phyloP scores from a whole-genome alignment of 2,797 vertebrate genomes.

The Huso huso region DNA sequence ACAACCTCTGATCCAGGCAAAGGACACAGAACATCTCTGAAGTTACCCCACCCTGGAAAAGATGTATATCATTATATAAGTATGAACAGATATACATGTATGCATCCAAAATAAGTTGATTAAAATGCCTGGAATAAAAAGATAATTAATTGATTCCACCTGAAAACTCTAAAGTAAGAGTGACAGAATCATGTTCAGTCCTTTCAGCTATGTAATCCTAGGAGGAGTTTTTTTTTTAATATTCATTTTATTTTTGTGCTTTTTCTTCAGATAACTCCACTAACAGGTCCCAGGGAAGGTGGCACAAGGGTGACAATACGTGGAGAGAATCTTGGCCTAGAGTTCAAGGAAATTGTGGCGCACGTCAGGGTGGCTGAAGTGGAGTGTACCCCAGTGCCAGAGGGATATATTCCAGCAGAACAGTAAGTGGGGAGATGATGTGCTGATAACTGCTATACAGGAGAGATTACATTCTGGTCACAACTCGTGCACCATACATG shows the following conservation, averaged over 20 bases:
- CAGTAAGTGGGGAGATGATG: slow-evolving; percentile 69
- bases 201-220: slow-evolving; percentile 5
- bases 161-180: neutral
- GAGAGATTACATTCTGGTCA: neutral
- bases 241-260: slow-evolving; percentile 12
- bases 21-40: no score
- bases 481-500: no score
- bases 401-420: slow-evolving; percentile 93
- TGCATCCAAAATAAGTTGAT: no score
- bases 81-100: no score
- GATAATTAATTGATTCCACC: slow-evolving; percentile 9
- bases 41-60: no score
- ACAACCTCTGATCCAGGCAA: no score
- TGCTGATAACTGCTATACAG: neutral
- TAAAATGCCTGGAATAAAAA: no score
- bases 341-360: slow-evolving; percentile 83
- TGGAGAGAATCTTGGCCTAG: slow-evolving; percentile 90
- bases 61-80: no score
- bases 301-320: slow-evolving; percentile 92
- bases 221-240: neutral
- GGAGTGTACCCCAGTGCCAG: slow-evolving; percentile 82
- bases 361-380: slow-evolving; percentile 89
- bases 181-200: slow-evolving; percentile 11
- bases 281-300: slow-evolving; percentile 87
- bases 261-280: slow-evolving; percentile 73